Percentiles rank a stretch among this genome's conserved stretches.
Conservation (phyloP, 2,888 invertebrate genomes). For the Dryadula phaetusa region DNA sequence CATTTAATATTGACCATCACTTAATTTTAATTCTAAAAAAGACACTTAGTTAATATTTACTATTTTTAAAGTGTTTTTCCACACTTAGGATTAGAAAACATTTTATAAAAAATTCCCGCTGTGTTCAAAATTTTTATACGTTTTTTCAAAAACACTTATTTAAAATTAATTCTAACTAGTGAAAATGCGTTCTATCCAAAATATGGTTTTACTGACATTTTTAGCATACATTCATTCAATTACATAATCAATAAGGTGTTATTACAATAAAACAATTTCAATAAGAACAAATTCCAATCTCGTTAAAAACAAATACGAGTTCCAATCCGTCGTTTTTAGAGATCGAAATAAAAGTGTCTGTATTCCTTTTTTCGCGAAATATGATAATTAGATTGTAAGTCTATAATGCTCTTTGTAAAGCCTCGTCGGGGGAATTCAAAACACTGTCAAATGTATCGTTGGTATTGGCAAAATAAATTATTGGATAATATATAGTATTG, state of each 20-base stretch:
- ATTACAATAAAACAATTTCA: not conserved
- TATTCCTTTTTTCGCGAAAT: not conserved
- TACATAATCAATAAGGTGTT: not conserved
- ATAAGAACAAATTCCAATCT: constrained; percentile 17
- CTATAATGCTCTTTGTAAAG: constrained; percentile 6
- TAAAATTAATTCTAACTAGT: no score
- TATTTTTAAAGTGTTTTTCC: no score
- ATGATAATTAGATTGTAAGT: constrained; percentile 22
- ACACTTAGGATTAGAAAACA: no score
- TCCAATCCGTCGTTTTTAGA: constrained; percentile 1
- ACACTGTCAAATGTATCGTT: not conserved
- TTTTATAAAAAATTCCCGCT: no score
- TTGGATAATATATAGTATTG: not conserved
- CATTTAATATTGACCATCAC: no score
- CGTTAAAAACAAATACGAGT: constrained; percentile 23
- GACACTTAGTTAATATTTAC: no score
- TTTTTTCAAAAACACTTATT: no score
- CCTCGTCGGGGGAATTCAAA: not conserved
- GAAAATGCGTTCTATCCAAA: no score
- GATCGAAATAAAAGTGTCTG: constrained; percentile 11
- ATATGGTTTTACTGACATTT: no score
- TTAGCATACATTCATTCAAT: not conserved
- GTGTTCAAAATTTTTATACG: no score
- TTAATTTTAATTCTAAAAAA: no score
- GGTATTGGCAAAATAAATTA: not conserved